phyloP scores from a whole-genome alignment of 2,113 vertebrate species.

The Caloenas nicobarica region DNA sequence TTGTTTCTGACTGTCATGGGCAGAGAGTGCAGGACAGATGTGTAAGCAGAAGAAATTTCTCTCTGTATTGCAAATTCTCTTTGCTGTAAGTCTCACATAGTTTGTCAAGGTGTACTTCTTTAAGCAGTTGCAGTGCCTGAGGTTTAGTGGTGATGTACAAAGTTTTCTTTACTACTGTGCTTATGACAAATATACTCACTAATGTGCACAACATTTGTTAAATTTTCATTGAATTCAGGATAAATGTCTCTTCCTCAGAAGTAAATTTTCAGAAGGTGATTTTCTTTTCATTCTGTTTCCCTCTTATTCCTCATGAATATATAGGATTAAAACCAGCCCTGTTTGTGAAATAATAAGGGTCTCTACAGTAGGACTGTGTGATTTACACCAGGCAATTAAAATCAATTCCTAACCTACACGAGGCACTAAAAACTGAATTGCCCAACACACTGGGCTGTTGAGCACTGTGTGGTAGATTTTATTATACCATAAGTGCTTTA shows the following conservation, averaged over 20 bases:
- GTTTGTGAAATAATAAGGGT: conserved; percentile 17
- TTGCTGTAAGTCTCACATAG: not conserved
- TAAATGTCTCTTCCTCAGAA: not conserved
- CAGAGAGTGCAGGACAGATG: not conserved
- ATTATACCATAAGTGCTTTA: conserved; percentile 59
- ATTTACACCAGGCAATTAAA: conserved; percentile 59
- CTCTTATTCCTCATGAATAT: not conserved
- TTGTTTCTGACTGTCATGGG: not conserved
- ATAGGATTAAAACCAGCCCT: not conserved
- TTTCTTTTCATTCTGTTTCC: not conserved
- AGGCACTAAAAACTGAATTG: conserved; percentile 56
- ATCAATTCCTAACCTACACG: conserved; percentile 29
- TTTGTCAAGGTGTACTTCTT: not conserved
- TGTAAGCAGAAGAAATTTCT: not conserved
- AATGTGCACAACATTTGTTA: not conserved
- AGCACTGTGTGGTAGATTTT: conserved; percentile 60
- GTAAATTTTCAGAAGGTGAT: not conserved
- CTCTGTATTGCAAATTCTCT: not conserved
- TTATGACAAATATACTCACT: not conserved
- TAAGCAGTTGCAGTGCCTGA: not conserved
- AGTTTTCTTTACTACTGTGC: not conserved
- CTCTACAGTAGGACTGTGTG: conserved; percentile 36
- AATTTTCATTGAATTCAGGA: not conserved
- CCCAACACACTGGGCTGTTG: conserved; percentile 40
- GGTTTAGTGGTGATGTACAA: not conserved